Base-by-base conservation (phyloP, 2,888 invertebrate species). In the Luffia ferchaultella region DNA sequence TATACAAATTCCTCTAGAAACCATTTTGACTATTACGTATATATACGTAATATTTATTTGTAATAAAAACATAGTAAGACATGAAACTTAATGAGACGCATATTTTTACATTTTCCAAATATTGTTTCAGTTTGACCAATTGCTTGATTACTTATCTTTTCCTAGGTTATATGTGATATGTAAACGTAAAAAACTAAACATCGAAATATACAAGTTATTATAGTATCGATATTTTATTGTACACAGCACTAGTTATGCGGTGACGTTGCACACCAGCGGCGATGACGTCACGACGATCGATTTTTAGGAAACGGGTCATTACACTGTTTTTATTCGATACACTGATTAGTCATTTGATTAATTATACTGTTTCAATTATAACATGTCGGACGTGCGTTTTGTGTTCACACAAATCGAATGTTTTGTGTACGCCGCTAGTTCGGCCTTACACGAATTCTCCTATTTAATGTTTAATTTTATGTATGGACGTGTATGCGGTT, bases 301-400 rank as follows among this genome's bases (percentile, higher is more conserved):
- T 80, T 68, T n/a, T 62, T 65, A 74, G 78, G 83, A 82, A 83
- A 75, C 78, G 71, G 76, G 77, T 80, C 83, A 83, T 79, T 82
- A 80, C 70, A 74, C 73, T 78, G 77, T 79, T 82, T 79, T 82
- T 79, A 82, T 80, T 82, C 79, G 76, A 76, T 76, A 76, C 80
- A 77, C 80, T 83, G 80, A 83, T 83, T 83, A 83, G 78, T 76
- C 76, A 72, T 70, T 73, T 83, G 80, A 83, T 83, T 83, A 82
- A 80, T 83, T 82, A 76, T 71, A 70, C 42, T 63, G 19, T 76
- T 77, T 78, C 70, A 76, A 76, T 77, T 73, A 70, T 71, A 62
- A 70, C 67, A 62, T 65, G 68, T 59, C 67, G 65, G 65, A 65
- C 62, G 59, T 63, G 59, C 62, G 62, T 68, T 65, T 76, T 72